Percentiles rank a stretch among this genome's conserved stretches.
Conservation (phyloP, 1,140 invertebrate genomes). For the Nomia melanderi region DNA sequence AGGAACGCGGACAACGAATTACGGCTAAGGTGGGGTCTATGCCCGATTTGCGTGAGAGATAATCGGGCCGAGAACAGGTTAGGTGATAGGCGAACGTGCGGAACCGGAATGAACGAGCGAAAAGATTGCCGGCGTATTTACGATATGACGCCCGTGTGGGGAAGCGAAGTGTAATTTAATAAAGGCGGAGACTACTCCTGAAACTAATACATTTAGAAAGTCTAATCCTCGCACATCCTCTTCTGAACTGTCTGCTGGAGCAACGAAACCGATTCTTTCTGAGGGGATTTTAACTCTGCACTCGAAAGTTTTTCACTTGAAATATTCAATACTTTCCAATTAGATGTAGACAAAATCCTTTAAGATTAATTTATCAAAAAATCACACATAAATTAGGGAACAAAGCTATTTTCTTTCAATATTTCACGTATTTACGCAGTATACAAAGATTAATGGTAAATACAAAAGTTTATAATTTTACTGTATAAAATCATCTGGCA, state of each 20-base stretch:
- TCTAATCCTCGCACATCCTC: background rate
- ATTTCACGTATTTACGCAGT: too few species aligned
- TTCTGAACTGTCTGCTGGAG: background rate
- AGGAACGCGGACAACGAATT: conserved; percentile 43
- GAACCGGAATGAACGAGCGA: conserved; percentile 47
- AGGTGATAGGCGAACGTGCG: conserved; percentile 45
- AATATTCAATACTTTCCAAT: too few species aligned
- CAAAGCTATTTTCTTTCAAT: too few species aligned
- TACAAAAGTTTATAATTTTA: too few species aligned
- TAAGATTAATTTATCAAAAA: too few species aligned
- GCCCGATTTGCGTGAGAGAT: conserved; percentile 61
- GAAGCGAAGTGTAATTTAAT: conserved; percentile 32
- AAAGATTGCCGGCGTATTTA: conserved; percentile 43
- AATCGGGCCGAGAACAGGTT: conserved; percentile 49
- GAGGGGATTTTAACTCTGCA: too few species aligned
- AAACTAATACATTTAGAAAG: background rate
- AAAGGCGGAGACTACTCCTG: background rate
- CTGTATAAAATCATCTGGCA: too few species aligned
- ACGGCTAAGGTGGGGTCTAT: conserved; percentile 52
- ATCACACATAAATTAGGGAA: too few species aligned
- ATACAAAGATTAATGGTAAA: too few species aligned
- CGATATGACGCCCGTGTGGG: conserved; percentile 2
- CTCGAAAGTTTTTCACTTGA: too few species aligned
- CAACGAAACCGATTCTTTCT: too few species aligned
- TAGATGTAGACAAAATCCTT: too few species aligned